Evolutionary conservation across 2,888 invertebrate species (phyloP), one percentile per base, ranked within the genome.

Genomic region (Theretra japonica): DNA sequence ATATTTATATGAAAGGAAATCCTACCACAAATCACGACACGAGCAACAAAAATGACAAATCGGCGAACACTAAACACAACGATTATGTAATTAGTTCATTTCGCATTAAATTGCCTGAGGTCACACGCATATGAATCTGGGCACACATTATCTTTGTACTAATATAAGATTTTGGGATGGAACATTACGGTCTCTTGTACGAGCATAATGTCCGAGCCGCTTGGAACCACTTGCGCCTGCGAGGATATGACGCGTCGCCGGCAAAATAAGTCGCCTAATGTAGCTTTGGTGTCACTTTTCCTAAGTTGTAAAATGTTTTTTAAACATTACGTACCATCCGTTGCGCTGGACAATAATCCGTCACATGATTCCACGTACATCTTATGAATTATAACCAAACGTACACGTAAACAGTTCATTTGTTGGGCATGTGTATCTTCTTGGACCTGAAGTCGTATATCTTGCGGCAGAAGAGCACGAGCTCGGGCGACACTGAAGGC

Each of bases 391-490:
- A 79, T 76, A 78, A 79, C 83, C 84, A 76, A 77, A 74, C 62
- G 62, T 74, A 71, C 15, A 48, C 48, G 21, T 65, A 23, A 48
- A 48, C 17, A 73, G 80, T 83, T 94, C 94, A 94, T 83, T 94
- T 94, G 86, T 90, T 92, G 68, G 92, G 92, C 19, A 90, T 88
- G 77, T 92, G 92, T 75, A 97, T 95, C 82, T 97, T 95, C 88
- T 98, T 98, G 83, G 98, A 97, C 81, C 98, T 96, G 94, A 98
- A 98, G 94, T 99, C 99, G 95, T 99, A 99, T 74, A 99, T 87
- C 82, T 98, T 97, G 69, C 98, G 96, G 92, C 99, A 99, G 95
- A 99, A 98, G 89, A 99, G 97, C 60, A 99, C 97, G 90, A 98
- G 96, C 83, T 99, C 99, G 11, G 96, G 95, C 72, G 96, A 96